phyloP scores from a whole-genome alignment of 2,888 invertebrate genomes.

The Leptura quadrifasciata region DNA sequence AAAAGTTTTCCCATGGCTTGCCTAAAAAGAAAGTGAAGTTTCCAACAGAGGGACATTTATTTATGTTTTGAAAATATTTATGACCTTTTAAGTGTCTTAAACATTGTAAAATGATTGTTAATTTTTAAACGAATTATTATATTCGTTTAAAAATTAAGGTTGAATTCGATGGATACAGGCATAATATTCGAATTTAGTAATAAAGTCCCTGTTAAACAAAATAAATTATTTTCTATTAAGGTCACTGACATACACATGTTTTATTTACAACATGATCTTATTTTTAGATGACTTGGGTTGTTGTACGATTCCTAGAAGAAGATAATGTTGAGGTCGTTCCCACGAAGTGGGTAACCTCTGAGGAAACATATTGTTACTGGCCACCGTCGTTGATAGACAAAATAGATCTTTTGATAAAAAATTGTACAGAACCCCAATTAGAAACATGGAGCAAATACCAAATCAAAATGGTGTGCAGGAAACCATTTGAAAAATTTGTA shows the following conservation, averaged over 20 bases:
- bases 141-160: too few species aligned
- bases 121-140: too few species aligned
- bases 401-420: background rate
- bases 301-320: background rate
- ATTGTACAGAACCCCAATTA: constrained; percentile 5
- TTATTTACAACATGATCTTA: background rate
- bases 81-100: too few species aligned
- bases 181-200: too few species aligned
- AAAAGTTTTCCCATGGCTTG: too few species aligned
- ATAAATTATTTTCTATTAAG: too few species aligned
- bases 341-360: background rate
- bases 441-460: background rate
- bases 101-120: too few species aligned
- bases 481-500: background rate
- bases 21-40: too few species aligned
- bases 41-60: too few species aligned
- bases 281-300: constrained; percentile 14
- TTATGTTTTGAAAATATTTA: too few species aligned
- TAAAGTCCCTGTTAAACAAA: too few species aligned
- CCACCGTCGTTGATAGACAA: background rate
- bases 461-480: constrained; percentile 3
- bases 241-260: background rate
- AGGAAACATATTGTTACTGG: background rate
- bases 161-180: too few species aligned
- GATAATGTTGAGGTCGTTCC: constrained; percentile 6